These are phyloP conservation scores for Rhinolophus ferrumequinum DNA, from an alignment of 2,113 vertebrate species.

Conservation along the genomic window DNA sequence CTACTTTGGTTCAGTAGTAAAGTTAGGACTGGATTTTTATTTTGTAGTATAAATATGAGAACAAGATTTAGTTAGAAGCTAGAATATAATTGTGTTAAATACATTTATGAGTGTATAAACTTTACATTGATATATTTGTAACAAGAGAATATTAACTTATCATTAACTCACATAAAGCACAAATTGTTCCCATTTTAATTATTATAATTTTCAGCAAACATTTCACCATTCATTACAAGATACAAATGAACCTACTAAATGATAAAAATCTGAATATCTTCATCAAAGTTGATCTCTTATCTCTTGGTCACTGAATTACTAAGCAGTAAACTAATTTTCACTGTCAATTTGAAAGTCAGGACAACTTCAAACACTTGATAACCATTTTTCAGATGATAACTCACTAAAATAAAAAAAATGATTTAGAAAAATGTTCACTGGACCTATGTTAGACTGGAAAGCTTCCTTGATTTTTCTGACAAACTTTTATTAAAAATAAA, in stretches of 20 bases:
- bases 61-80: background rate
- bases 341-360: constrained; percentile 34
- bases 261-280: background rate
- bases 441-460: constrained; percentile 62
- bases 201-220: background rate
- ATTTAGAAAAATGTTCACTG: constrained; percentile 47
- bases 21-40: background rate
- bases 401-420: constrained; percentile 20
- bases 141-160: background rate
- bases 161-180: background rate
- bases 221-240: background rate
- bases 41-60: background rate
- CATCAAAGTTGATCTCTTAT: background rate
- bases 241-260: background rate
- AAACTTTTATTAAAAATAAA: constrained; percentile 45
- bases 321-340: constrained; percentile 61
- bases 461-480: constrained; percentile 62
- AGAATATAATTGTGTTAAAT: background rate
- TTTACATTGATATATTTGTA: background rate
- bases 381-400: constrained; percentile 55
- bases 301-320: background rate
- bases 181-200: background rate
- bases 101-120: background rate
- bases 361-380: constrained; percentile 7
- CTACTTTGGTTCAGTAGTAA: background rate